A percentile compares a stretch with the other conserved stretches of the same genome.
These are phyloP conservation scores for Euura lappo DNA, from an alignment of 1,140 invertebrate genomes.

Conservation along the genomic window DNA sequence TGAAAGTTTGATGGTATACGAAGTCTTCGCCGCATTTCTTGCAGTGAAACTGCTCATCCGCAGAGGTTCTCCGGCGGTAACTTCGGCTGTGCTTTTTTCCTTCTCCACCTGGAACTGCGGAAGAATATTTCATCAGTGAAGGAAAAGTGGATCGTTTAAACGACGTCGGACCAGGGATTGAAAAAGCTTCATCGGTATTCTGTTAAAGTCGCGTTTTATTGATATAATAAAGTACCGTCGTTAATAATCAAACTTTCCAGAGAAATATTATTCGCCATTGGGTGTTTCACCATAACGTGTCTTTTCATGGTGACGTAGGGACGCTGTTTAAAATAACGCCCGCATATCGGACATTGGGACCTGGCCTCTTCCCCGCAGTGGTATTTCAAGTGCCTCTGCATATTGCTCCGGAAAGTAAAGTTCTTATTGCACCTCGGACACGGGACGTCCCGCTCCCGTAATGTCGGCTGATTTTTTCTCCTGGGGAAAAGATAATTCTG, in stretches of 20 bases:
- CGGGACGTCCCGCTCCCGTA: neutral
- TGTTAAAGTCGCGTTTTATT: too few relatives aligned
- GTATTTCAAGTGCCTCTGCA: conserved; percentile 55
- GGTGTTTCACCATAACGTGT: too few relatives aligned
- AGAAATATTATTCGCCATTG: too few relatives aligned
- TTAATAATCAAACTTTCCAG: too few relatives aligned
- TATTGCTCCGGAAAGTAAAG: conserved; percentile 12
- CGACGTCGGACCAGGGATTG: too few relatives aligned
- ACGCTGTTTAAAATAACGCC: neutral
- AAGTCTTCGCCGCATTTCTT: conserved; percentile 56
- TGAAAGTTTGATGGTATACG: conserved; percentile 57
- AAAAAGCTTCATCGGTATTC: too few relatives aligned
- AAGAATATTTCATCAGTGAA: neutral
- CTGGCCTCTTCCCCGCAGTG: conserved; percentile 61
- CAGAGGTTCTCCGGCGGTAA: too few relatives aligned
- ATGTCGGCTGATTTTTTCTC: neutral
- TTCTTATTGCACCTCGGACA: conserved; percentile 11
- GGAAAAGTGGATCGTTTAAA: neutral
- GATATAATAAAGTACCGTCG: too few relatives aligned
- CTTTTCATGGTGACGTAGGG: too few relatives aligned
- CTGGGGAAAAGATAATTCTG: too few relatives aligned
- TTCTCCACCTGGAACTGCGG: neutral
- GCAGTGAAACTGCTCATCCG: conserved; percentile 32
- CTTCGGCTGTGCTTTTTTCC: too few relatives aligned
- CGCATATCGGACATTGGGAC: conserved; percentile 58